A percentile compares a stretch with the other conserved stretches of the same genome.
phyloP scores from a whole-genome alignment of 2,797 vertebrate genomes.

The Meda fulgida region DNA sequence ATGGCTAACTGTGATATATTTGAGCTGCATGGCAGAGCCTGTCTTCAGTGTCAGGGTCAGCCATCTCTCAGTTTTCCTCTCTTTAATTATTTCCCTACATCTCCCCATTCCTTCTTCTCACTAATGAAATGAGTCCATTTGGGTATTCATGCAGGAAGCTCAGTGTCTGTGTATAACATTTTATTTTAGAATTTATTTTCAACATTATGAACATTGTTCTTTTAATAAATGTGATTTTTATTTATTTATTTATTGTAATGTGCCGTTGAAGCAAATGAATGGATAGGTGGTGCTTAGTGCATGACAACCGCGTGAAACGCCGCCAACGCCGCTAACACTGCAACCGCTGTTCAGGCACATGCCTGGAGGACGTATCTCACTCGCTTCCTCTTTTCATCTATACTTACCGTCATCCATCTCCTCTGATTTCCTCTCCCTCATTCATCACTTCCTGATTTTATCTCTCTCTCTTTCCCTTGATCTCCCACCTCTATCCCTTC shows the following conservation, averaged over 20 bases:
- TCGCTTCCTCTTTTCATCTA: conserved; percentile 6
- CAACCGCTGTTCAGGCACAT: conserved; percentile 29
- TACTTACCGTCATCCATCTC: conserved; percentile 16
- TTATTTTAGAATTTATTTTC: neutral
- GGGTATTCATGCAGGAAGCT: neutral
- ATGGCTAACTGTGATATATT: conserved; percentile 38
- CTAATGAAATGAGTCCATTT: neutral
- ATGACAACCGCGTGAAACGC: neutral
- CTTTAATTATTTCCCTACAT: conserved; percentile 12
- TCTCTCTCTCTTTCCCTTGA: conserved; percentile 14
- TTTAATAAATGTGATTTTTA: neutral
- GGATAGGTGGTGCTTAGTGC: neutral
- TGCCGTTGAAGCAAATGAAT: neutral
- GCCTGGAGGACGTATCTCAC: conserved; percentile 22
- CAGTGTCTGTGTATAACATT: neutral
- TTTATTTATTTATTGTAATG: neutral
- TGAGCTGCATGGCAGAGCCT: conserved; percentile 36
- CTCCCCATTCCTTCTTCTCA: neutral
- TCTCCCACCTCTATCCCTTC: conserved; percentile 5
- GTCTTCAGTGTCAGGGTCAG: conserved; percentile 25
- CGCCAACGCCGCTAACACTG: neutral
- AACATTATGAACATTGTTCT: neutral
- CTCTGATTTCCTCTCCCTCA: neutral
- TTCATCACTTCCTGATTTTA: conserved; percentile 20
- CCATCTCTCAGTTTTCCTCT: conserved; percentile 19